These are phyloP conservation scores for Bombus consobrinus DNA, from an alignment of 1,140 invertebrate genomes.

Conservation along the genomic window DNA sequence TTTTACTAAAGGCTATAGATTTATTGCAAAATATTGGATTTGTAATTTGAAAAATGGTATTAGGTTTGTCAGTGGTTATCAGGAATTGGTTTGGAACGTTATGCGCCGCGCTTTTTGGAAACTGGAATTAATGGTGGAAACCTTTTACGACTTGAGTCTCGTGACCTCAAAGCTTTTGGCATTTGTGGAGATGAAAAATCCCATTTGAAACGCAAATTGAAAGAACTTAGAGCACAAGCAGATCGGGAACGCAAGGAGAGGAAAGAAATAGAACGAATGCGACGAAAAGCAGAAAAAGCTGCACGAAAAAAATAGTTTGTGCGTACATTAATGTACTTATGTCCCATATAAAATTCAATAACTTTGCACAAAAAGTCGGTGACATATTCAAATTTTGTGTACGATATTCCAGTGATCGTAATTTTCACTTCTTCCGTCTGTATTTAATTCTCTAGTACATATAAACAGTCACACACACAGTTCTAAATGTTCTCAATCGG, in stretches of 20 bases:
- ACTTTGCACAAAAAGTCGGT: conserved; percentile 18
- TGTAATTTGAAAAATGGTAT: conserved; percentile 25
- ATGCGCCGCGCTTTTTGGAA: conserved; percentile 92
- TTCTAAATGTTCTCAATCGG: conserved; percentile 20
- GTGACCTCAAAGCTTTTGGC: conserved; percentile 93
- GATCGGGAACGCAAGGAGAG: conserved; percentile 92
- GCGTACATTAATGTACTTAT: conserved; percentile 37
- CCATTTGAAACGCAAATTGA: conserved; percentile 93
- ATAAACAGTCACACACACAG: neutral
- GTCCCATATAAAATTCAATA: conserved; percentile 37
- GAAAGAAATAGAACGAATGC: conserved; percentile 89
- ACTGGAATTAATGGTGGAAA: conserved; percentile 92
- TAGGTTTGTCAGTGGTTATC: conserved; percentile 95
- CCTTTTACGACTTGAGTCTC: conserved; percentile 91
- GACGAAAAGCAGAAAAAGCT: conserved; percentile 91
- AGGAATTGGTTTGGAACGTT: conserved; percentile 90
- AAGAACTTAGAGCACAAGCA: conserved; percentile 90
- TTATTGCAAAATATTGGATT: neutral
- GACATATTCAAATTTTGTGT: conserved; percentile 40
- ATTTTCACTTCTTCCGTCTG: conserved; percentile 26
- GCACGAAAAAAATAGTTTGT: conserved; percentile 85
- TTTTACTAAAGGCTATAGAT: neutral
- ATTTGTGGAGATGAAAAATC: conserved; percentile 91
- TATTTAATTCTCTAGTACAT: conserved; percentile 27
- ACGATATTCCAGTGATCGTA: conserved; percentile 49